A percentile compares a stretch with the other conserved stretches of the same genome.
These are phyloP conservation scores for Mactra quadrangularis DNA, from an alignment of 1,140 invertebrate species.

Conservation along the genomic window DNA sequence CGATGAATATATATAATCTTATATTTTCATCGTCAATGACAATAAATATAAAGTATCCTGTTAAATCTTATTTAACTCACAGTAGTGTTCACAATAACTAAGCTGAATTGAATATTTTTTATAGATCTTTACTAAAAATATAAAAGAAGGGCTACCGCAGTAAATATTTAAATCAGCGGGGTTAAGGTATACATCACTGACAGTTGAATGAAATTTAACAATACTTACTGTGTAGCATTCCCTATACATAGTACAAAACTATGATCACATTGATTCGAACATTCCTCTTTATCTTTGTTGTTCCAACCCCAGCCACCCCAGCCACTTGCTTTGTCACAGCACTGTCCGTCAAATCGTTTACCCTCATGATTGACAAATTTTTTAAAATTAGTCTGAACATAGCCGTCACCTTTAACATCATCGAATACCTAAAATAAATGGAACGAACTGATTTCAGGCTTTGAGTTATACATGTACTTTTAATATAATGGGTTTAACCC, in stretches of 20 bases:
- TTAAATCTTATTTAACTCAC: too few relatives aligned
- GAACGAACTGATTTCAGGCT: background rate
- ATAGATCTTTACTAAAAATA: too few relatives aligned
- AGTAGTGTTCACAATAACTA: too few relatives aligned
- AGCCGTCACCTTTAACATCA: constrained; percentile 26
- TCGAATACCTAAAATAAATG: constrained; percentile 1
- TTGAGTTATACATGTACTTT: background rate
- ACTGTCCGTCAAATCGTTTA: constrained; percentile 63
- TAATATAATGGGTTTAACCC: background rate
- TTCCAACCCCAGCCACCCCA: constrained; percentile 53
- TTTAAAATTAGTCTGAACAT: constrained; percentile 64
- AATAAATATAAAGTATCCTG: too few relatives aligned
- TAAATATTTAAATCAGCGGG: too few relatives aligned
- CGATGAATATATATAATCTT: too few relatives aligned
- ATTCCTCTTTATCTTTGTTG: constrained; percentile 38
- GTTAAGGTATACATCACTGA: too few relatives aligned
- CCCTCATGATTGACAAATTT: constrained; percentile 67
- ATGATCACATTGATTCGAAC: constrained; percentile 63
- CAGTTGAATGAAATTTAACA: too few relatives aligned
- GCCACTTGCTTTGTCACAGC: constrained; percentile 57
- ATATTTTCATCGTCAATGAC: too few relatives aligned
- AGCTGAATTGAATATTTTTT: too few relatives aligned
- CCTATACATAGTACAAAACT: constrained; percentile 68
- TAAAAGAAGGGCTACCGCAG: too few relatives aligned
- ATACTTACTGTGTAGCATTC: constrained; percentile 68